Base-by-base conservation (phyloP, 2,113 vertebrate species). In the Polyodon spathula region DNA sequence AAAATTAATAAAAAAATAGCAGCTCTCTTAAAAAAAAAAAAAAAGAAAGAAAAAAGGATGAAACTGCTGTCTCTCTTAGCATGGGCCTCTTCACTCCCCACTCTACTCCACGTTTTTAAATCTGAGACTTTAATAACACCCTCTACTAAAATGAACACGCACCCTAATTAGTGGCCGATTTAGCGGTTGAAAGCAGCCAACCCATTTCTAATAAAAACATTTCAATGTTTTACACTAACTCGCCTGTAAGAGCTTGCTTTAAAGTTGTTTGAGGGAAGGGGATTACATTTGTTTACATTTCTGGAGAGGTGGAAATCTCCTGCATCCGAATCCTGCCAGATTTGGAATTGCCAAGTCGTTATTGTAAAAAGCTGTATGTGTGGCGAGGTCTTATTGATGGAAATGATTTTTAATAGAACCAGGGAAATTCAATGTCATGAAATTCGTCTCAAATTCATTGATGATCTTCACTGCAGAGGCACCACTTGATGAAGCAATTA, bases 121-220 rank as follows among this genome's bases (percentile, higher is more conserved):
- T 40, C 46, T 59, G 54, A 64, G 56, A 78, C 62, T 76, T 71
- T 73, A 78, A 78, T 68, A 73, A 60, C 54, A 61, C 68, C 43
- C 62, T 72, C 76, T 63, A 82, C 63, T 71, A 67, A 76, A 78
- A 72, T 76, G 76, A 77, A 73, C 77, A 78, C 76, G 76, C 76
- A 75, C 71, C 76, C 69, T 82, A 86, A 86, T 85, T 83, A 80
- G 75, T 81, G 77, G 80, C 75, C 80, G 84, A 86, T 86, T 83
- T 86, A 75, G 68, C 69, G 73, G 75, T 69, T 8, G 68, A 73
- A 78, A 81, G 74, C 68, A 62, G 74, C 81, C 74, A 78, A 84
- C 81, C 86, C 78, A 81, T 86, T 83, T 83, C 75, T 80, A 82
- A 85, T 75, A 76, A 80, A 85, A 85, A 85, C 84, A 87, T 87